Evolutionary conservation across 2,113 vertebrate genomes (phyloP).

Genomic region (Herpetotheres cachinnans): DNA sequence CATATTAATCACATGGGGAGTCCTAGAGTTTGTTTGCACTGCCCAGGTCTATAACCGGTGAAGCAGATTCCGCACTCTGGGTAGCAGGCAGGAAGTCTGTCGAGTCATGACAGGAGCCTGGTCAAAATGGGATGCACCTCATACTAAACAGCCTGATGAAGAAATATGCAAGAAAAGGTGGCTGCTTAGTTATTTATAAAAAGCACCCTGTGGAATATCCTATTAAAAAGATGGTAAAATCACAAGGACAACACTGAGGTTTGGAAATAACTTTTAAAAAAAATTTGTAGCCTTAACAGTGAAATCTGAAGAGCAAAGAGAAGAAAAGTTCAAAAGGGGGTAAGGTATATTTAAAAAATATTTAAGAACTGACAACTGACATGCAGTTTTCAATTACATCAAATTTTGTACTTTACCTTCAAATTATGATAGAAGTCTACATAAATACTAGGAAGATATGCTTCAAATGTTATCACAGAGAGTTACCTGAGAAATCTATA

Average conservation of each 20-base stretch:
- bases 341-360: not conserved
- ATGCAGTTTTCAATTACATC: not conserved
- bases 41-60: no score
- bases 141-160: not conserved
- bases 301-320: not conserved
- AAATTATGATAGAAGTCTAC: not conserved
- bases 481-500: not conserved
- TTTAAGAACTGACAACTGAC: not conserved
- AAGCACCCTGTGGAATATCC: not conserved
- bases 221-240: not conserved
- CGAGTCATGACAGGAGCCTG: no score
- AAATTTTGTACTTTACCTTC: not conserved
- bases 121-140: not conserved
- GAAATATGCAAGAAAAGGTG: not conserved
- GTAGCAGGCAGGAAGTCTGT: no score
- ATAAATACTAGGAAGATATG: not conserved
- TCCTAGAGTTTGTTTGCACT: no score
- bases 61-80: no score
- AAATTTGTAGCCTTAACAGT: not conserved
- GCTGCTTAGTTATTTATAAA: not conserved
- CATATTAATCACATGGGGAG: no score
- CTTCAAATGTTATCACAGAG: conserved; percentile 5
- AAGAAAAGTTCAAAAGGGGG: not conserved
- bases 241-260: not conserved
- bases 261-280: not conserved